These are phyloP conservation scores for Meriones psammophilus DNA, from an alignment of 2,797 vertebrate species.

Conservation along the genomic window DNA sequence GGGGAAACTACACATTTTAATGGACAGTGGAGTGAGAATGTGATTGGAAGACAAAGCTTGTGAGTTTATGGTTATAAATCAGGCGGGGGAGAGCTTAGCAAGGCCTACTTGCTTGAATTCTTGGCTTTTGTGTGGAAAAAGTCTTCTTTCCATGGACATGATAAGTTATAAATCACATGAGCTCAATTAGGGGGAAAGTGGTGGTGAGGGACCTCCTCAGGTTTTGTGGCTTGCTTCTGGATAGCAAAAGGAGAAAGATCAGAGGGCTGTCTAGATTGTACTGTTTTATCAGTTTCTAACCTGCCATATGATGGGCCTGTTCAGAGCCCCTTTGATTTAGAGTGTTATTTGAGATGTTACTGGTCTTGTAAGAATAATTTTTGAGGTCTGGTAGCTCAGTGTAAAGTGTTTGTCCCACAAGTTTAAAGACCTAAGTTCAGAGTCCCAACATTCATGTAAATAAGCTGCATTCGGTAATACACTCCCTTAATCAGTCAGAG, in stretches of 20 bases:
- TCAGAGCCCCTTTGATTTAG: background rate
- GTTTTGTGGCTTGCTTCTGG: background rate
- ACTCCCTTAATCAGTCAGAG: background rate
- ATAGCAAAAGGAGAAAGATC: background rate
- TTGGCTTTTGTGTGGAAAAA: background rate
- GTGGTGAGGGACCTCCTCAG: background rate
- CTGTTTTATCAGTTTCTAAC: background rate
- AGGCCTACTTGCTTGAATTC: background rate
- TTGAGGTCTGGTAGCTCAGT: background rate
- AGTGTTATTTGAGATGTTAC: constrained; percentile 11
- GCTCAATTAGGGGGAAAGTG: background rate
- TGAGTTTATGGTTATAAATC: background rate
- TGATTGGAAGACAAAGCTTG: background rate
- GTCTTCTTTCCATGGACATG: background rate
- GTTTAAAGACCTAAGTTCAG: background rate
- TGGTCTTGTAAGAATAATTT: background rate
- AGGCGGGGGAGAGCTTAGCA: background rate
- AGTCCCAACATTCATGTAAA: background rate
- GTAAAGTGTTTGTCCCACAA: background rate
- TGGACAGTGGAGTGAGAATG: background rate
- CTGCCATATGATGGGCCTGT: background rate
- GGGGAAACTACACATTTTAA: background rate
- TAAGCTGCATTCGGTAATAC: background rate
- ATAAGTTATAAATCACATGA: background rate
- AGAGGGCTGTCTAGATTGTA: background rate